phyloP scores from a whole-genome alignment of 2,797 vertebrate genomes.

The Centropyge bicolor region DNA sequence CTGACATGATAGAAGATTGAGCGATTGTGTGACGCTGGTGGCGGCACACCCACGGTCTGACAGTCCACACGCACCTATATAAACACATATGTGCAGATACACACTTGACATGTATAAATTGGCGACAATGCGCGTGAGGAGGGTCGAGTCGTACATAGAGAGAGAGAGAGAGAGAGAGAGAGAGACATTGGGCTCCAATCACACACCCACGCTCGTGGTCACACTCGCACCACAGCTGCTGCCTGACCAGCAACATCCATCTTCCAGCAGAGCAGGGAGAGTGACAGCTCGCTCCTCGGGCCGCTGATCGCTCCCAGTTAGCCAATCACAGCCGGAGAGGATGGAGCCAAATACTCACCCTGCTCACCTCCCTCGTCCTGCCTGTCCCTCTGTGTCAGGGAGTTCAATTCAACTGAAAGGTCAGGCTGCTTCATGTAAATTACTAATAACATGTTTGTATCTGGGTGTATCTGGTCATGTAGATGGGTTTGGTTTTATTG shows the following conservation, averaged over 20 bases:
- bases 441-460: not conserved
- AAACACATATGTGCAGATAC: conserved; percentile 11
- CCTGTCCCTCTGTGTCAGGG: not conserved
- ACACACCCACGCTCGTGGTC: conserved; percentile 32
- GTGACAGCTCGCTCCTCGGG: conserved; percentile 52
- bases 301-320: conserved; percentile 37
- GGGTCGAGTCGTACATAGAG: not conserved
- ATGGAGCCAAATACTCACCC: conserved; percentile 12
- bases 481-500: not conserved
- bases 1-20: conserved; percentile 63
- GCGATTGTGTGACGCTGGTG: conserved; percentile 41
- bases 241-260: conserved; percentile 61
- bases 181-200: not conserved
- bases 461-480: not conserved
- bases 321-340: conserved; percentile 41
- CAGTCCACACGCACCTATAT: not conserved
- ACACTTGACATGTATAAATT: conserved; percentile 36
- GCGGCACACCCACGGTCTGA: conserved; percentile 53
- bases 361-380: not conserved
- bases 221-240: conserved; percentile 52
- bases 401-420: not conserved
- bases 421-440: not conserved
- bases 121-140: not conserved
- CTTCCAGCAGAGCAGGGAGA: conserved; percentile 51
- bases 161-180: not conserved